These are phyloP conservation scores for Marcusenius ussheri DNA, from an alignment of 2,113 vertebrate species.

Conservation along the genomic window DNA sequence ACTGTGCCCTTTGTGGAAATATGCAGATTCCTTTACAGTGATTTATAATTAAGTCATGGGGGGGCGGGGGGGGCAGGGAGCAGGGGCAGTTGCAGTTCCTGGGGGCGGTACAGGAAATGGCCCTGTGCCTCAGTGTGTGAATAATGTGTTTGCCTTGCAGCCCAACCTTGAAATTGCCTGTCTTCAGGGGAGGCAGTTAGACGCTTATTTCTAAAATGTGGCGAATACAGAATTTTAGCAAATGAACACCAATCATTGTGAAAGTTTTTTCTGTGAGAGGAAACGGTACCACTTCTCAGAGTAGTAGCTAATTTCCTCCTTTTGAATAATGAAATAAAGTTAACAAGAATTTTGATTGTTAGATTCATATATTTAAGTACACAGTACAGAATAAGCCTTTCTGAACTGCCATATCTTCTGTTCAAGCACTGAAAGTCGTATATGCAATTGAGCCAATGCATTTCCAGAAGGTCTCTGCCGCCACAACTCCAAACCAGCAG, in stretches of 20 bases:
- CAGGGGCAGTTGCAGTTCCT: not conserved
- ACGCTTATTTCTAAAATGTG: slow-evolving; percentile 6
- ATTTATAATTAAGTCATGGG: slow-evolving; percentile 61
- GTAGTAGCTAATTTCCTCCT: not conserved
- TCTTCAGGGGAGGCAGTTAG: not conserved
- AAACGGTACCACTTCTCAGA: not conserved
- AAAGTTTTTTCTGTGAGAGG: slow-evolving; percentile 15
- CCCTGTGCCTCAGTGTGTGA: not conserved
- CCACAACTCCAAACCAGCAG: not conserved
- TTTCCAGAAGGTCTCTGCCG: not conserved
- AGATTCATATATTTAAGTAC: not conserved
- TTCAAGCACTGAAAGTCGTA: not conserved
- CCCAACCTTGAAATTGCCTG: not conserved
- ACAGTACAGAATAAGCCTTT: not conserved
- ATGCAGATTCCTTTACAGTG: slow-evolving; percentile 62
- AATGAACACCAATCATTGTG: not conserved
- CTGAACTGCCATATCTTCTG: not conserved
- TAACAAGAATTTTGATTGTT: not conserved
- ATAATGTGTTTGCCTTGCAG: not conserved
- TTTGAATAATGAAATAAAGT: not conserved
- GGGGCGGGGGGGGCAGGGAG: not conserved
- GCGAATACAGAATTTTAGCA: slow-evolving; percentile 1
- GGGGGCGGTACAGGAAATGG: not conserved
- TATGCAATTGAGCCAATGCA: not conserved
- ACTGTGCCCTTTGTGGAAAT: slow-evolving; percentile 53